Evolutionary conservation across 2,113 vertebrate species (phyloP), one percentile per base, ranked within the genome.

Genomic region (Perognathus longimembris): DNA sequence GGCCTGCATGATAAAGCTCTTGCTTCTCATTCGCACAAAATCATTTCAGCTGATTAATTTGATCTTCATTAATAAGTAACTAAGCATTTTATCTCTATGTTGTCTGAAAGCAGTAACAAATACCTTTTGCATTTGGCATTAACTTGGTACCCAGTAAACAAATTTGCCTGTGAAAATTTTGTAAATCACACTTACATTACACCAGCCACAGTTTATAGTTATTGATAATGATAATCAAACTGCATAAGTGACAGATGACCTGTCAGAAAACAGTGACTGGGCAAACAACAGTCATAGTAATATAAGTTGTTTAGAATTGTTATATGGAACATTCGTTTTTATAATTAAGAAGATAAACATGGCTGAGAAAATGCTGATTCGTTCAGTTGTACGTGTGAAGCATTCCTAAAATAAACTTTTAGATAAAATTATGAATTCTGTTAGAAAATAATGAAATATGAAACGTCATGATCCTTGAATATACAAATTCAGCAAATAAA

Each of bases 11-110:
- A 96, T 87, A 89, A 95, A 93, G 22, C 42, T 64, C 36, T 95
- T 83, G 20, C 59, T 96, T 94, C 70, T 90, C 34, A 88, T 59
- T n/a, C 71, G 93, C 54, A 57, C 38, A 92, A 93, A 92, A 71
- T 81, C 59, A 96, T 94, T 95, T 93, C 40, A 85, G 90, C 93
- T 94, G 82, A 95, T 89, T 88, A 95, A 96, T 96, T 96, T 92
- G 63, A 54, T 4, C 42, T 94, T 95, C 63, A 89, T 96, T 97
- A 97, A 97, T 96, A 96, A 94, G 92, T 95, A 95, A 95, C 95
- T 97, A 95, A 89, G 67, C 40, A 91, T 95, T 96, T 94, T 95
- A 76, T 93, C 82, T 96, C 59, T 89, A 77, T 32, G 54, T 87
- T 96, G 71, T 90, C 93, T 93, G 87, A 96, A 93, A 94, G 93